Percentiles rank a stretch among this genome's conserved stretches.
Evolutionary conservation across 2,888 invertebrate species (phyloP).

Genomic region (Isotomurus palustris): DNA sequence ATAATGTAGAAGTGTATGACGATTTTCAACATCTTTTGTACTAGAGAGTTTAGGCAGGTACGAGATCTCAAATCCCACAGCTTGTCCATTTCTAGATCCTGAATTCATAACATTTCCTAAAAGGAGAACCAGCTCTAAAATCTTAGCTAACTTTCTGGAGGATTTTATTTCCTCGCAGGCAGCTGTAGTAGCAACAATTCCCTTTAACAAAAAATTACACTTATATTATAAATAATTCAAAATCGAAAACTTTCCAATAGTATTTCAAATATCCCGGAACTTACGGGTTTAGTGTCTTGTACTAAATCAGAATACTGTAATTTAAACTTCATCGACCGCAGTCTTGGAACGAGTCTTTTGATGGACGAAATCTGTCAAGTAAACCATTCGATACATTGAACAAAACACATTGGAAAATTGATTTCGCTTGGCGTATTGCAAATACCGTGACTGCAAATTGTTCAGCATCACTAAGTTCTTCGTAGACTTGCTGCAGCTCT

Average conservation of each 20-base stretch:
- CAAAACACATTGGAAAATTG: background rate
- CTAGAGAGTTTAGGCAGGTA: constrained; percentile 86
- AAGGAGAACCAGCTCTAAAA: constrained; percentile 81
- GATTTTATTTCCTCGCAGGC: constrained; percentile 90
- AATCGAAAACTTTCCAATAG: background rate
- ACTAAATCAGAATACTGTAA: constrained; percentile 81
- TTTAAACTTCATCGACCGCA: constrained; percentile 85
- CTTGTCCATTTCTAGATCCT: constrained; percentile 87
- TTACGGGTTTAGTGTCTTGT: constrained; percentile 78
- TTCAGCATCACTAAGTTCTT: constrained; percentile 85
- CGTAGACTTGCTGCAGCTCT: constrained; percentile 69
- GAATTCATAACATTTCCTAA: constrained; percentile 97
- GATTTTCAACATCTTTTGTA: constrained; percentile 91
- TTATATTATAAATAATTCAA: constrained; percentile 46
- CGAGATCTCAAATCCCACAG: constrained; percentile 94
- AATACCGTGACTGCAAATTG: constrained; percentile 80
- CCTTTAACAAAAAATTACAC: too few species aligned
- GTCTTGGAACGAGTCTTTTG: constrained; percentile 75
- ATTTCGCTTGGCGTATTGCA: background rate
- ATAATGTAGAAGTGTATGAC: constrained; percentile 87
- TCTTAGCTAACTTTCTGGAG: constrained; percentile 82
- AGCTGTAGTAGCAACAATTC: constrained; percentile 89
- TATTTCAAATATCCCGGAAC: constrained; percentile 58
- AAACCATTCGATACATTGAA: constrained; percentile 51
- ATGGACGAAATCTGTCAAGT: constrained; percentile 87